Evolutionary conservation across 2,113 vertebrate species (phyloP).

Genomic region (Athene noctua): DNA sequence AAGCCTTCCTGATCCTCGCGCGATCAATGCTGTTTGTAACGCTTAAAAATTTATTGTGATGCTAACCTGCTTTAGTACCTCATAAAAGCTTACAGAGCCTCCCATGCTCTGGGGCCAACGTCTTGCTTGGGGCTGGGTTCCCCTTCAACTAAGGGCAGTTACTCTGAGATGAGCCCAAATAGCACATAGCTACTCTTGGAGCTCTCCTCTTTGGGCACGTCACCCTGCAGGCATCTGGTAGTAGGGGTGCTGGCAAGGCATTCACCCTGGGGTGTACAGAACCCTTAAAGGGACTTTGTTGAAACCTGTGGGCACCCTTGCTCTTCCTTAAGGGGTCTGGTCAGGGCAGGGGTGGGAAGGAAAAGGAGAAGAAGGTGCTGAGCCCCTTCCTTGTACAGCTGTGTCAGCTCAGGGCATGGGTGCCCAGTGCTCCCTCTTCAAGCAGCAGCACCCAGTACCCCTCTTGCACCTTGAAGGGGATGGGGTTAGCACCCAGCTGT

Average conservation of each 20-base stretch:
- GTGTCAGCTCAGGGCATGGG: neutral
- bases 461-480: neutral
- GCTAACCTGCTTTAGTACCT: slow-evolving; percentile 15
- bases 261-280: neutral
- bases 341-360: neutral
- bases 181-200: neutral
- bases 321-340: neutral
- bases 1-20: neutral
- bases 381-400: neutral
- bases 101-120: neutral
- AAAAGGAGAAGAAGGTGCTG: neutral
- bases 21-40: slow-evolving; percentile 44
- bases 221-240: neutral
- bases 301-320: neutral
- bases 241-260: neutral
- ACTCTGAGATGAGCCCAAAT: neutral
- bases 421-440: neutral
- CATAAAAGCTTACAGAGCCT: neutral
- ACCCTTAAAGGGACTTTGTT: neutral
- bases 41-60: slow-evolving; percentile 9
- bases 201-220: neutral
- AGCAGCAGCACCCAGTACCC: neutral
- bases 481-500: neutral
- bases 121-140: neutral
- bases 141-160: neutral